Evolutionary conservation across 2,797 vertebrate species (phyloP).

Genomic region (Alcedo atthis): DNA sequence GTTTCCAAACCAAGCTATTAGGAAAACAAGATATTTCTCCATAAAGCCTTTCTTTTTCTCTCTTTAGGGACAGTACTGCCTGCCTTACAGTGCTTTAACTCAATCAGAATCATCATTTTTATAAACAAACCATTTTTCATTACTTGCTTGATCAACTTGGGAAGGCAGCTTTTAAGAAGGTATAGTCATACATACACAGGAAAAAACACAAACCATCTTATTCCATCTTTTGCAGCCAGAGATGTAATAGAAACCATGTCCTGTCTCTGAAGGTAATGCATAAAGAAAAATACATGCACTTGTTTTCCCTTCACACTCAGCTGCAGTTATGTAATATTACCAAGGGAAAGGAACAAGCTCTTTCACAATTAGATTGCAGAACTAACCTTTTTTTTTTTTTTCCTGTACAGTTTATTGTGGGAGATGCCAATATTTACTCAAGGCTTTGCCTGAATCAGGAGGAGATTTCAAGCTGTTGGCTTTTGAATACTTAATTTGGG

Average conservation of each 20-base stretch:
- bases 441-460: background rate
- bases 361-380: conserved; percentile 21
- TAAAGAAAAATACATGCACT: background rate
- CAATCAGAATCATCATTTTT: conserved; percentile 50
- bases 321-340: conserved; percentile 1
- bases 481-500: background rate
- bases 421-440: conserved; percentile 55
- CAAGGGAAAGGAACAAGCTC: background rate
- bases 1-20: conserved; percentile 57
- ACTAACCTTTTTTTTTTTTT: background rate
- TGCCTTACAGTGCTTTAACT: conserved; percentile 41
- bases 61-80: conserved; percentile 39
- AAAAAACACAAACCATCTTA: background rate
- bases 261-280: background rate
- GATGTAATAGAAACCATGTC: background rate
- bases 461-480: background rate
- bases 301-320: background rate
- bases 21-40: conserved; percentile 63
- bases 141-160: conserved; percentile 35
- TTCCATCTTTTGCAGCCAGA: background rate
- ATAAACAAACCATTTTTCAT: conserved; percentile 57
- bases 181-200: background rate
- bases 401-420: background rate
- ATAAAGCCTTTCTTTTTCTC: conserved; percentile 45
- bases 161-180: conserved; percentile 25